These are phyloP conservation scores for Strigamia transsilvanica DNA, from an alignment of 2,888 invertebrate species.

Conservation along the genomic window DNA sequence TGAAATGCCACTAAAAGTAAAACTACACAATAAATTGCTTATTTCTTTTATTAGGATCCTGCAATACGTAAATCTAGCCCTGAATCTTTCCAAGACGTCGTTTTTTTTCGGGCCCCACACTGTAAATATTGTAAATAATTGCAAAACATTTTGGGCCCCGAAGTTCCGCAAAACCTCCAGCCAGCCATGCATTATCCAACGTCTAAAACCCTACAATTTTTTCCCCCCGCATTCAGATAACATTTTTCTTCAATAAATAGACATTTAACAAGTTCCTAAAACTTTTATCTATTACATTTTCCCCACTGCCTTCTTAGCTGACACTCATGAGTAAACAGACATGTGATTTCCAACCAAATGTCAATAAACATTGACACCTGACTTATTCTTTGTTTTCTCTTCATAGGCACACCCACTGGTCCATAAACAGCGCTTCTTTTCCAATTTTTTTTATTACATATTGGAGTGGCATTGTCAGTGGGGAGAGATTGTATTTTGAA, in stretches of 20 bases:
- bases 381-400: constrained; percentile 38
- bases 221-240: too few species aligned
- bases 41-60: too few species aligned
- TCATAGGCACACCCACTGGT: constrained; percentile 43
- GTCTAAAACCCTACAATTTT: too few species aligned
- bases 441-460: not conserved
- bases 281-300: not conserved
- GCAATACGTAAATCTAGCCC: too few species aligned
- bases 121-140: too few species aligned
- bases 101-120: too few species aligned
- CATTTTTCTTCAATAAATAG: not conserved
- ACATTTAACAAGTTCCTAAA: constrained; percentile 9
- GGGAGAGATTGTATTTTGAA: constrained; percentile 40
- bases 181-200: too few species aligned
- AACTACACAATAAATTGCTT: too few species aligned
- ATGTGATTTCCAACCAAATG: constrained; percentile 43
- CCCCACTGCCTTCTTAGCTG: not conserved
- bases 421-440: constrained; percentile 29
- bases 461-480: constrained; percentile 43
- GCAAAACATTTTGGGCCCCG: too few species aligned
- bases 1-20: too few species aligned
- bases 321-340: constrained; percentile 46
- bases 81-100: too few species aligned
- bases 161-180: too few species aligned
- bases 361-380: constrained; percentile 48